Percentiles rank a stretch among this genome's conserved stretches.
These are phyloP conservation scores for Pyrrhia umbra DNA, from an alignment of 2,888 invertebrate species.

Conservation along the genomic window DNA sequence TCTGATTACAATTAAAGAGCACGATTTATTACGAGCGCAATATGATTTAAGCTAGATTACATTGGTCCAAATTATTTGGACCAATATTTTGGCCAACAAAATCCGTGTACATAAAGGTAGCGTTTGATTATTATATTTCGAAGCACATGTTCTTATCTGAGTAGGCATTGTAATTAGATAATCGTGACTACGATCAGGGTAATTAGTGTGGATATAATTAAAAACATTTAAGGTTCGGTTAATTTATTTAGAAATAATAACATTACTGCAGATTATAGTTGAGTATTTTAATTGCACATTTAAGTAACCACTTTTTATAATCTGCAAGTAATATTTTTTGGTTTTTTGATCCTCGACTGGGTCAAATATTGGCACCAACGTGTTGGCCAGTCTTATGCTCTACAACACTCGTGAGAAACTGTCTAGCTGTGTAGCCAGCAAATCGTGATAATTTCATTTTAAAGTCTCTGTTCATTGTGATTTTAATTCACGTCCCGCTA, in stretches of 20 bases:
- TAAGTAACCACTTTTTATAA: background rate
- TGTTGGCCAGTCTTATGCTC: conserved; percentile 53
- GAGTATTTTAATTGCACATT: background rate
- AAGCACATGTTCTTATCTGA: conserved; percentile 20
- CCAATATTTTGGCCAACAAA: conserved; percentile 18
- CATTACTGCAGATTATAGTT: conserved; percentile 13
- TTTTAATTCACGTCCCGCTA: conserved; percentile 45
- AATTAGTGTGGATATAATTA: conserved; percentile 43
- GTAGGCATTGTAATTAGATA: conserved; percentile 25
- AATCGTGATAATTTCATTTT: conserved; percentile 43
- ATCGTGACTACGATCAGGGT: conserved; percentile 13
- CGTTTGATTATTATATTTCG: background rate
- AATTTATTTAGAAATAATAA: conserved; percentile 21
- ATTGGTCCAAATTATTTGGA: conserved; percentile 1
- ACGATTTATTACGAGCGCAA: conserved; percentile 28
- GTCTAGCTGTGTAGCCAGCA: conserved; percentile 15
- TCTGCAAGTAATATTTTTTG: background rate
- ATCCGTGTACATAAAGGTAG: background rate
- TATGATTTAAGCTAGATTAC: conserved; percentile 16
- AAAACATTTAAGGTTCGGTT: background rate
- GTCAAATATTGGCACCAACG: conserved; percentile 26
- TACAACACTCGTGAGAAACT: conserved; percentile 50
- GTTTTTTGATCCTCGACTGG: conserved; percentile 1
- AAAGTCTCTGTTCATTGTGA: conserved; percentile 47
- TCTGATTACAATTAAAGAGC: conserved; percentile 37